A percentile compares a stretch with the other conserved stretches of the same genome.
Evolutionary conservation across 2,888 invertebrate genomes (phyloP).

Genomic region (Branchinecta sandiegonensis): DNA sequence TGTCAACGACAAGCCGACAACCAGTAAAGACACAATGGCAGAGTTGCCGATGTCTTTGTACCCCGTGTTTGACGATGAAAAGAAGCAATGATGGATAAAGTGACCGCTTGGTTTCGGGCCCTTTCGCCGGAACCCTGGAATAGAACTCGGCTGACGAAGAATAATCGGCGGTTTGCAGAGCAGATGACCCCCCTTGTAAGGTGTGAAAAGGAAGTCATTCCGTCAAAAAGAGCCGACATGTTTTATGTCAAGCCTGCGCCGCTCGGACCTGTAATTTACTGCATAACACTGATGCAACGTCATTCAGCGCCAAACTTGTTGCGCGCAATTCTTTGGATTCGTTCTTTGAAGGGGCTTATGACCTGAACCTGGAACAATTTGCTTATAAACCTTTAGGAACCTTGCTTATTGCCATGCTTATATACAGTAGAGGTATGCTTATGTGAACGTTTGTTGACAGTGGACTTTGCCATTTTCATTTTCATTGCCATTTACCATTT

Average conservation of each 20-base stretch:
- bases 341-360: too few species aligned
- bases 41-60: conserved; percentile 1
- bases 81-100: conserved; percentile 7
- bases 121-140: conserved; percentile 12
- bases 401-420: too few species aligned
- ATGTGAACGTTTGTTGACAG: too few species aligned
- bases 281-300: too few species aligned
- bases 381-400: too few species aligned
- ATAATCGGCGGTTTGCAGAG: background rate
- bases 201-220: background rate
- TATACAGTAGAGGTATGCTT: too few species aligned
- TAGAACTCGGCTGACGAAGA: background rate
- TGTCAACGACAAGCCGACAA: conserved; percentile 6
- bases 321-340: too few species aligned
- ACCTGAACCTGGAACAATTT: too few species aligned
- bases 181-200: background rate
- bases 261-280: too few species aligned
- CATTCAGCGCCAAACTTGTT: too few species aligned
- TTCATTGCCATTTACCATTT: too few species aligned
- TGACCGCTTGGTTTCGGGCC: conserved; percentile 1
- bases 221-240: conserved; percentile 12
- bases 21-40: background rate
- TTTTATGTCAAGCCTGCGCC: conserved; percentile 8
- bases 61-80: background rate
- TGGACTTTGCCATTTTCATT: too few species aligned